Evolutionary conservation across 2,113 vertebrate genomes (phyloP).

Genomic region (Mus pahari): DNA sequence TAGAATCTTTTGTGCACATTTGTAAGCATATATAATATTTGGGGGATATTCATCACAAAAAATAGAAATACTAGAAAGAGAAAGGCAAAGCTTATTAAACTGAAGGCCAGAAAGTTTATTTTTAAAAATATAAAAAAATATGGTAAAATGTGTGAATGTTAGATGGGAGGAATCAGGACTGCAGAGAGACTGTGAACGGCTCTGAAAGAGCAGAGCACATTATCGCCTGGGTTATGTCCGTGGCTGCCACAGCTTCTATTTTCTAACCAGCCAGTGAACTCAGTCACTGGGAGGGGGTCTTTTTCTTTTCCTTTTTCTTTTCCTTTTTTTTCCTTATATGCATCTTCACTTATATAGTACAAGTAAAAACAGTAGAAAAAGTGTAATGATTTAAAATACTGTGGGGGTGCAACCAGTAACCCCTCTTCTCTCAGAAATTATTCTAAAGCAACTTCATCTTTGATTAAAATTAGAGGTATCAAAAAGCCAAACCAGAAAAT

Average conservation of each 20-base stretch:
- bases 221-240: accelerated
- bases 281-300: not conserved
- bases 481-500: not conserved
- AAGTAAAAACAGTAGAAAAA: slow-evolving; percentile 7
- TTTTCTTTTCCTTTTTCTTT: not conserved
- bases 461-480: slow-evolving; percentile 39
- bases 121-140: not conserved
- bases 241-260: not conserved
- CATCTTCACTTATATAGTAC: not conserved
- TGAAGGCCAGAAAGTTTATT: not conserved
- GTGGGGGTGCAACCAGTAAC: not conserved
- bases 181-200: not conserved
- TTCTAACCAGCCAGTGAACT: not conserved
- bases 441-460: slow-evolving; percentile 1
- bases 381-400: not conserved
- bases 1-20: not conserved
- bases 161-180: no score
- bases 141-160: not conserved
- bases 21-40: not conserved
- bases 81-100: not conserved
- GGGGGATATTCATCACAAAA: not conserved
- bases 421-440: slow-evolving; percentile 24
- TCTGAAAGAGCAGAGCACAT: not conserved
- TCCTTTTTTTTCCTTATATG: not conserved
- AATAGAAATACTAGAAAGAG: slow-evolving; percentile 9